A percentile compares a stretch with the other conserved stretches of the same genome.
These are phyloP conservation scores for Chlorospingus flavigularis DNA, from an alignment of 2,797 vertebrate species.

Conservation along the genomic window DNA sequence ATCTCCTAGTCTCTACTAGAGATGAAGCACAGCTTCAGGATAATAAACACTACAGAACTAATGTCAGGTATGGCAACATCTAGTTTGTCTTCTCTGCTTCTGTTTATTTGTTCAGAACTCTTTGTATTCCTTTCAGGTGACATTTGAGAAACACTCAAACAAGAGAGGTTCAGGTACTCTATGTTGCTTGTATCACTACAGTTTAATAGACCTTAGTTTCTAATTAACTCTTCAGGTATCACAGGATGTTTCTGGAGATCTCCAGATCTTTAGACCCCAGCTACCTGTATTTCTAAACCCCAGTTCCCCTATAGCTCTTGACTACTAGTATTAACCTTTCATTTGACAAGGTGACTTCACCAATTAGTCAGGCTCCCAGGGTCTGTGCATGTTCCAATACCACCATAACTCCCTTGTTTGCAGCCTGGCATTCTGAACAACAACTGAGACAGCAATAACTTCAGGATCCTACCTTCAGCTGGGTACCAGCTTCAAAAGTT, in stretches of 20 bases:
- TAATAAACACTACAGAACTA: background rate
- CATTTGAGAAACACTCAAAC: background rate
- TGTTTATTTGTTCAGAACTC: background rate
- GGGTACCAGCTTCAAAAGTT: background rate
- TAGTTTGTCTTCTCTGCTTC: background rate
- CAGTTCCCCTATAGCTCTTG: background rate
- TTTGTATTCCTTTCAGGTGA: background rate
- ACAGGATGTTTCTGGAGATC: background rate
- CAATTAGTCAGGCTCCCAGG: background rate
- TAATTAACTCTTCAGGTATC: background rate
- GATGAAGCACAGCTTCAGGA: background rate
- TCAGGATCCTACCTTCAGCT: background rate
- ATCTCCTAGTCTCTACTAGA: background rate
- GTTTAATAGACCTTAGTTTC: background rate
- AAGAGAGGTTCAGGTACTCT: background rate
- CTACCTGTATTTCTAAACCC: background rate
- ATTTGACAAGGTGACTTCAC: background rate
- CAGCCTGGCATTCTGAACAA: rapidly evolving
- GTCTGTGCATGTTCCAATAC: background rate
- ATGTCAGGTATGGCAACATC: background rate
- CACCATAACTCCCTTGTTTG: background rate
- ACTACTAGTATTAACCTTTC: background rate
- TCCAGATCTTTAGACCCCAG: background rate
- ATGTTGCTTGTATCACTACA: background rate
- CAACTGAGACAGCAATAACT: background rate